phyloP scores from a whole-genome alignment of 2,113 vertebrate genomes.

The Platysternon megacephalum region DNA sequence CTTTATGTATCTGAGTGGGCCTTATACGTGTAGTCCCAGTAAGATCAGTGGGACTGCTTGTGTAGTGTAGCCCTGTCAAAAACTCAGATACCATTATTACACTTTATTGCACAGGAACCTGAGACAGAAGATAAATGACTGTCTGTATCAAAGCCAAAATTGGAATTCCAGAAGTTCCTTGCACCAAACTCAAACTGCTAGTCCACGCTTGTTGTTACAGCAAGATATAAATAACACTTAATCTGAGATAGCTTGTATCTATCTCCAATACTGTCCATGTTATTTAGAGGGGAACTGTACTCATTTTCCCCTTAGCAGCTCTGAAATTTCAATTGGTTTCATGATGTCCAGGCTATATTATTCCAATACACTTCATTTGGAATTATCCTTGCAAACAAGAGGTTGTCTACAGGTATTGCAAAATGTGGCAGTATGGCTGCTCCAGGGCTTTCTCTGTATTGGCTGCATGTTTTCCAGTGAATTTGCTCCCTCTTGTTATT shows the following conservation, averaged over 20 bases:
- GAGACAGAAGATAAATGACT: background rate
- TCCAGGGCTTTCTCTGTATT: background rate
- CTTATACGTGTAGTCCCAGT: background rate
- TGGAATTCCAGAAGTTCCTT: background rate
- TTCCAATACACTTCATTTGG: background rate
- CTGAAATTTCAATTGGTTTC: background rate
- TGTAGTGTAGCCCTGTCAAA: background rate
- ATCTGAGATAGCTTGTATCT: background rate
- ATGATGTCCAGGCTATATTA: background rate
- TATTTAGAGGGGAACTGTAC: background rate
- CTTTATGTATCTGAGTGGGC: background rate
- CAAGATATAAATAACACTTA: background rate
- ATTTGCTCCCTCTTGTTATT: background rate
- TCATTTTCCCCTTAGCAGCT: background rate
- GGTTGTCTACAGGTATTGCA: background rate
- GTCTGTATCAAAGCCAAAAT: background rate
- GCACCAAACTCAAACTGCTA: background rate
- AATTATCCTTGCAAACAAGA: background rate
- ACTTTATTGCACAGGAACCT: background rate
- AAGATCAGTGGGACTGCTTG: background rate
- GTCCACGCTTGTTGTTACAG: background rate
- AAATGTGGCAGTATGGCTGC: background rate
- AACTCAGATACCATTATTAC: background rate
- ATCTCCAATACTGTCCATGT: background rate
- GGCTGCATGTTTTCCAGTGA: background rate